Base-by-base conservation (phyloP, 2,888 invertebrate species). In the Drosophila nr. fundita region DNA sequence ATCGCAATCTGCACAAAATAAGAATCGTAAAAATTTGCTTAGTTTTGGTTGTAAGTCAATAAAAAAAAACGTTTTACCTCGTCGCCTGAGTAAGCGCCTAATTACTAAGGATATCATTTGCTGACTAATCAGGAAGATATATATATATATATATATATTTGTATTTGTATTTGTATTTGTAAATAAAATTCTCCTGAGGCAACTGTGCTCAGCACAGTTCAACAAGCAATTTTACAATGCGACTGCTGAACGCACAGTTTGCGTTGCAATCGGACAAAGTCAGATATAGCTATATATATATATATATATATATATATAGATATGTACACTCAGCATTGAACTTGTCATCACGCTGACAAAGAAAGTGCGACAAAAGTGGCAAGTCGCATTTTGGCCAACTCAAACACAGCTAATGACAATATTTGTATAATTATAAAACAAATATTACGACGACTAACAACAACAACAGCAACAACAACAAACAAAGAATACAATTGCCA, bases 1-100 rank as follows among this genome's bases (percentile, higher is more conserved):
- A 91, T 93, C 92, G 85, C 93, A 93, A 89, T 89, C 85, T 86
- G 18, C 7, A 72, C 65, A 18, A 32, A 15, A 32, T 40, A 45
- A 24, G 0, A 0, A 8, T 27, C 3, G 29, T 11, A n/a, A 13
- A 36, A 10, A 13, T 0, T 53, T 21, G 2, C 11, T 42, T 42
- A 42, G 15, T 45, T 45, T 45, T 45, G 4, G 24, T 24, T 42
- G 42, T 1, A 4, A 45, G 4, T 40, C 0, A 10, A 50, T 30
- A 27, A 30, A 30, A 15, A 52, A 2, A 13, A 18, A 2, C 0
- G 8, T 24, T 24, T 24, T 38, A 40, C 89, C 89, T 74, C 53
- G 67, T 76, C 53, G 67, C 29, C 60, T 68, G 10, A 82, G 55
- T 11, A 82, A 42, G 38, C 74, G 70, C 11, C 73, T 76, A 21